Conservation (phyloP, 2,797 vertebrate genomes). For the Ambastaia sidthimunki region DNA sequence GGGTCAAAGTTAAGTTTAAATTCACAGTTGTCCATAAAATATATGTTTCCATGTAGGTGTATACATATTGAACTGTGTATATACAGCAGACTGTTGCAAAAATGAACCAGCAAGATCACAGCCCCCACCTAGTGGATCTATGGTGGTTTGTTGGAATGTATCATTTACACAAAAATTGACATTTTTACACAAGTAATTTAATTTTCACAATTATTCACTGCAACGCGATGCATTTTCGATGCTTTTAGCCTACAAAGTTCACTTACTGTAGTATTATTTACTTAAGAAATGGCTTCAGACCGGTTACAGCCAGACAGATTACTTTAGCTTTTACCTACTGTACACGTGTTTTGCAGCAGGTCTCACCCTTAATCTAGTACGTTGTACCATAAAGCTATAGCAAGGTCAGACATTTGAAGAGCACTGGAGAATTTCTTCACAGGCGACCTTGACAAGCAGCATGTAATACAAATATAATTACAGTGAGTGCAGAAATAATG, state of each 20-base stretch:
- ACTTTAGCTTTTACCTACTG: constrained; percentile 21
- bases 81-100: too few relatives aligned
- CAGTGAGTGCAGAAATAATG: constrained; percentile 77
- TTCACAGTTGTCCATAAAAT: too few relatives aligned
- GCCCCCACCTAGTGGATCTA: neutral
- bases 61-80: too few relatives aligned
- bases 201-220: neutral
- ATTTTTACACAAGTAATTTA: neutral
- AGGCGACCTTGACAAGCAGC: constrained; percentile 70
- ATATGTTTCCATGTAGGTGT: too few relatives aligned
- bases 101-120: too few relatives aligned
- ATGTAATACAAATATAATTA: constrained; percentile 81
- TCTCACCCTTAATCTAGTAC: constrained; percentile 28
- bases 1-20: too few relatives aligned
- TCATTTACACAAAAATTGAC: neutral
- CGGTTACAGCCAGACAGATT: constrained; percentile 15
- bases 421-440: constrained; percentile 53
- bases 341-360: constrained; percentile 37
- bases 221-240: constrained; percentile 5
- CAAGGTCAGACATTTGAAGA: constrained; percentile 67
- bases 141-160: neutral
- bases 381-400: constrained; percentile 61
- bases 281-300: neutral
- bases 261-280: neutral
- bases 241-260: constrained; percentile 1